Percentiles rank a stretch among this genome's conserved stretches.
Evolutionary conservation across 2,113 vertebrate species (phyloP).

Genomic region (Otolemur garnettii): DNA sequence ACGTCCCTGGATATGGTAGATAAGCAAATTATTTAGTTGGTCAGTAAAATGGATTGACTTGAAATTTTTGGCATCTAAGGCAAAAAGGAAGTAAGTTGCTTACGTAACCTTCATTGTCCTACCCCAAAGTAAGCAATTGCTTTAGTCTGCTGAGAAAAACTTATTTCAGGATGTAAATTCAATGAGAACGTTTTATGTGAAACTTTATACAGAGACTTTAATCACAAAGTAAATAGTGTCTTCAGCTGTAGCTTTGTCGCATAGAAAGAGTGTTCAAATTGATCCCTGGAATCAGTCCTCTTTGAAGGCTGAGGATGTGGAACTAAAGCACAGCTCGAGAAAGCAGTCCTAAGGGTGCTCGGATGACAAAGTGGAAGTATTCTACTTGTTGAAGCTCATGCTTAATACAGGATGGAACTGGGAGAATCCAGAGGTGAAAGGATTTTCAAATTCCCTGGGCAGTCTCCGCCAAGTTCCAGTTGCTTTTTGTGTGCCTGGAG

Average conservation of each 20-base stretch:
- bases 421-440: conserved; percentile 37
- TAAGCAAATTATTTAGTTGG: conserved; percentile 34
- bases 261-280: conserved; percentile 20
- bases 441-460: background rate
- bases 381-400: conserved; percentile 42
- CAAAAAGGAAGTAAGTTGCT: conserved; percentile 25
- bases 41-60: conserved; percentile 47
- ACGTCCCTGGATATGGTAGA: background rate
- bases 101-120: conserved; percentile 40
- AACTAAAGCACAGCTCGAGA: conserved; percentile 59
- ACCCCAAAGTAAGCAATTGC: background rate
- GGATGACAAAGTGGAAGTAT: conserved; percentile 22
- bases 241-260: background rate
- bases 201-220: background rate
- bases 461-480: conserved; percentile 35
- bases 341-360: background rate
- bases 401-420: background rate
- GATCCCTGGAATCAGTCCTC: background rate
- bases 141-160: conserved; percentile 23
- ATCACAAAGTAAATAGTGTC: conserved; percentile 19
- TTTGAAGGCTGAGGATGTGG: conserved; percentile 34
- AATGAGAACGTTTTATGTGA: conserved; percentile 29
- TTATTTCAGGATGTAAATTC: conserved; percentile 47
- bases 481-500: background rate
- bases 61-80: conserved; percentile 49